Evolutionary conservation across 1,140 invertebrate species (phyloP).

Genomic region (Danaus plexippus): DNA sequence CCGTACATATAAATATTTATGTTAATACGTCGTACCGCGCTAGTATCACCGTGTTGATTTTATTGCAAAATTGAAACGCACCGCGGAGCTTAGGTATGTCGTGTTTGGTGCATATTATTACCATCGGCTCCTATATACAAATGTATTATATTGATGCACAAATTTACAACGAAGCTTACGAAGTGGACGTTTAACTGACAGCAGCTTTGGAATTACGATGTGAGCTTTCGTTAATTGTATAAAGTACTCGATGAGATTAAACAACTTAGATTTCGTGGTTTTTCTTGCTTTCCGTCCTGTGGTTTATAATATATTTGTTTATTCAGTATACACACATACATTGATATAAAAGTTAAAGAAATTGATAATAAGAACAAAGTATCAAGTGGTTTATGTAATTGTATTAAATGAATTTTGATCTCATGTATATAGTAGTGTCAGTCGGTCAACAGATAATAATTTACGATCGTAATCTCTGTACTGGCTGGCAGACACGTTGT

Average conservation of each 20-base stretch:
- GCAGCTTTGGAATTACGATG: conserved; percentile 3
- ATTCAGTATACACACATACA: conserved; percentile 1
- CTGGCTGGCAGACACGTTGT: conserved; percentile 30
- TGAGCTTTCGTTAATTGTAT: too few species aligned
- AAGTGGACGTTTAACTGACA: conserved; percentile 45
- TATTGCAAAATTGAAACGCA: conserved; percentile 66
- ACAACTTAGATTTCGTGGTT: too few species aligned
- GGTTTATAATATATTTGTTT: background rate
- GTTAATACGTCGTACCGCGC: conserved; percentile 51
- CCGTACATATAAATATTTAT: conserved; percentile 57
- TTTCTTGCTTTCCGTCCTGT: too few species aligned
- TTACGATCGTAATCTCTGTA: conserved; percentile 22
- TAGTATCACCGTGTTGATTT: conserved; percentile 48
- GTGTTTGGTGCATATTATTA: conserved; percentile 47
- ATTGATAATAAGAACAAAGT: conserved; percentile 1
- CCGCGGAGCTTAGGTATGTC: conserved; percentile 30
- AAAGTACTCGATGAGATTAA: too few species aligned
- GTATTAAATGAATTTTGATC: too few species aligned
- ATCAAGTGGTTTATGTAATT: too few species aligned
- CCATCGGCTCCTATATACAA: conserved; percentile 53
- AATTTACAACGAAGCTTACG: conserved; percentile 52
- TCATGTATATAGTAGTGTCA: conserved; percentile 9
- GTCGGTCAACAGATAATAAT: conserved; percentile 16
- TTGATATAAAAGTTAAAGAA: background rate
- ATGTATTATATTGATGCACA: conserved; percentile 50